Evolutionary conservation across 92 coral and sea anemone genomes (phyloP).

Genomic region (Phenganax subtilis): DNA sequence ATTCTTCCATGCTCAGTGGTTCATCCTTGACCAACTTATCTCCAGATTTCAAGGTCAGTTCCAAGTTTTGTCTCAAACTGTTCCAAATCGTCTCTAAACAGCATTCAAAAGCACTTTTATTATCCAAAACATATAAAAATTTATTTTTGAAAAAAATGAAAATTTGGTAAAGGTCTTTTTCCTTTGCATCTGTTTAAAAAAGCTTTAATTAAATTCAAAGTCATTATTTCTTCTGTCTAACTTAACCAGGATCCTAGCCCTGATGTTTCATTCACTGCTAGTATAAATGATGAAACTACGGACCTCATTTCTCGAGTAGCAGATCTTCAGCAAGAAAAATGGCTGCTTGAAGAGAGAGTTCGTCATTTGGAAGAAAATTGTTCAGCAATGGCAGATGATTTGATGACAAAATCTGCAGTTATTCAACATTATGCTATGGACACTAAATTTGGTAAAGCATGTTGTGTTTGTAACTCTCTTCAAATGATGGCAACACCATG

Average conservation of each 20-base stretch:
- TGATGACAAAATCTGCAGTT: slow-evolving; percentile 77
- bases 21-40: slow-evolving; percentile 44
- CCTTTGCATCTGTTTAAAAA: neutral
- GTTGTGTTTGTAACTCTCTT: too few species aligned
- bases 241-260: slow-evolving; percentile 79
- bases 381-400: slow-evolving; percentile 84
- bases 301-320: slow-evolving; percentile 92
- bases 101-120: too few species aligned
- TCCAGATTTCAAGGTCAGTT: neutral
- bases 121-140: too few species aligned
- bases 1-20: slow-evolving; percentile 82
- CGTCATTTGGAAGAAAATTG: slow-evolving; percentile 88
- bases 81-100: neutral
- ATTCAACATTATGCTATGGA: slow-evolving; percentile 97
- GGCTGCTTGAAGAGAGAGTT: slow-evolving; percentile 93
- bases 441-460: slow-evolving; percentile 69
- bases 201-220: too few species aligned
- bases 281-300: slow-evolving; percentile 78
- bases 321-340: slow-evolving; percentile 92
- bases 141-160: too few species aligned
- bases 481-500: neutral
- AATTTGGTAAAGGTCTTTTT: neutral
- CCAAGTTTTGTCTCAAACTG: neutral
- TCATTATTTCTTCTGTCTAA: neutral
- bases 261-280: slow-evolving; percentile 59